These are phyloP conservation scores for Salticus scenicus DNA, from an alignment of 2,888 invertebrate species.

Conservation along the genomic window DNA sequence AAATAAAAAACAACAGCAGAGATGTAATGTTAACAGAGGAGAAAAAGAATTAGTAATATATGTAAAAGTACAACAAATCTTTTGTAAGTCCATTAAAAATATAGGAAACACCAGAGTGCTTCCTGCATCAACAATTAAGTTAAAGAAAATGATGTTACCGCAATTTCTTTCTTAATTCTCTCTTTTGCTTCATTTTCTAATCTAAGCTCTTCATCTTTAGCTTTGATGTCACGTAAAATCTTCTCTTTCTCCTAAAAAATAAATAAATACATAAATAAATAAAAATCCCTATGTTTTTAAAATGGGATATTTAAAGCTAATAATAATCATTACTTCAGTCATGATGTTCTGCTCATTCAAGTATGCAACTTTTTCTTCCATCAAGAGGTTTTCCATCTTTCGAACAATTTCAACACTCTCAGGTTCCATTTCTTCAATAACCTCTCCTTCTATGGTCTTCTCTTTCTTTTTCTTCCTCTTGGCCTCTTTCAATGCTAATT, in stretches of 20 bases:
- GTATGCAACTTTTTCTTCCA: constrained; percentile 77
- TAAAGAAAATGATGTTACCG: too few relatives aligned
- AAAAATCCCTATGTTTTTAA: too few relatives aligned
- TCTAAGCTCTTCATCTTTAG: constrained; percentile 81
- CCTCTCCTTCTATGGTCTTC: constrained; percentile 73
- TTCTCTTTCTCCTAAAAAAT: constrained; percentile 79
- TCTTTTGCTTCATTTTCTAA: constrained; percentile 78
- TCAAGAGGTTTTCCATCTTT: constrained; percentile 76
- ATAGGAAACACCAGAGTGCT: too few relatives aligned
- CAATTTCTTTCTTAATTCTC: constrained; percentile 78
- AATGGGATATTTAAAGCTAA: too few relatives aligned
- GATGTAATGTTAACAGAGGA: too few relatives aligned
- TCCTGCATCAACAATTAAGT: too few relatives aligned
- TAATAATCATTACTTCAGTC: constrained; percentile 74
- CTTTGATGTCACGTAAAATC: constrained; percentile 79
- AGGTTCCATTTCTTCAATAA: constrained; percentile 76
- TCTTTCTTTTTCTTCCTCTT: constrained; percentile 71
- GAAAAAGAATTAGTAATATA: too few relatives aligned
- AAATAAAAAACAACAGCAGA: too few relatives aligned
- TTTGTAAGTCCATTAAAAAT: too few relatives aligned
- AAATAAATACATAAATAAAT: background rate
- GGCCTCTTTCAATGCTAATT: constrained; percentile 74
- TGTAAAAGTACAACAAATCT: too few relatives aligned
- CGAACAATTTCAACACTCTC: constrained; percentile 77
- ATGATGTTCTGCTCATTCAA: constrained; percentile 75